Conservation (phyloP, 1,140 invertebrate species). For the Aleiodes sp. region DNA sequence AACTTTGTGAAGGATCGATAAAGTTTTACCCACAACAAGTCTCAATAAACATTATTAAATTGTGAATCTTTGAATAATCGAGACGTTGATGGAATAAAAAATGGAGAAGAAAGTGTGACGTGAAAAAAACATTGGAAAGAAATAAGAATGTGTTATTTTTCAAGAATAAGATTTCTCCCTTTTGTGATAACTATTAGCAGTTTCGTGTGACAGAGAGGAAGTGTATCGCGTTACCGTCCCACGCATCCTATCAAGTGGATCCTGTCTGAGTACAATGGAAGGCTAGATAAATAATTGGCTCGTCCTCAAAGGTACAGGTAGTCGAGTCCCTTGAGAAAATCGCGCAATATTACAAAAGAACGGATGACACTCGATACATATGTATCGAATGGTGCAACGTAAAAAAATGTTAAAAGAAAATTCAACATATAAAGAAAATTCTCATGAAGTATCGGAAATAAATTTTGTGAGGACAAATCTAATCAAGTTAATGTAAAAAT, state of each 20-base stretch:
- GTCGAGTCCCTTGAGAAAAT: constrained; percentile 47
- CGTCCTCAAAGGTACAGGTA: constrained; percentile 54
- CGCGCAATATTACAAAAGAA: constrained; percentile 45
- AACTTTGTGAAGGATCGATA: no score
- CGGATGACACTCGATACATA: constrained; percentile 61
- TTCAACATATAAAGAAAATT: neutral
- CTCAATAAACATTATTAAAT: no score
- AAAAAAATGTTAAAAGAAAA: neutral
- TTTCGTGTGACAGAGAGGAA: constrained; percentile 61
- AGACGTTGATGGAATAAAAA: no score
- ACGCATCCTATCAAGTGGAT: constrained; percentile 66
- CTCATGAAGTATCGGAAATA: neutral
- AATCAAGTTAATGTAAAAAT: no score
- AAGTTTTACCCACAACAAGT: no score
- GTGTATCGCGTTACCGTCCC: constrained; percentile 60
- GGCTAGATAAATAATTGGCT: constrained; percentile 66
- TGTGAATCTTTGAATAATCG: no score
- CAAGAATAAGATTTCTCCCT: neutral
- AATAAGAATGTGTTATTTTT: constrained; percentile 25
- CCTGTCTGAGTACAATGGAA: constrained; percentile 52
- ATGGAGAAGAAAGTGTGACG: constrained; percentile 36
- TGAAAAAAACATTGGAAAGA: constrained; percentile 27
- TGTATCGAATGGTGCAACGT: constrained; percentile 35
- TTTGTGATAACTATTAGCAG: constrained; percentile 32
- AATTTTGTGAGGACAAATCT: neutral